Evolutionary conservation across 2,797 vertebrate species (phyloP), one percentile per base, ranked within the genome.

Genomic region (Halcyon badia): DNA sequence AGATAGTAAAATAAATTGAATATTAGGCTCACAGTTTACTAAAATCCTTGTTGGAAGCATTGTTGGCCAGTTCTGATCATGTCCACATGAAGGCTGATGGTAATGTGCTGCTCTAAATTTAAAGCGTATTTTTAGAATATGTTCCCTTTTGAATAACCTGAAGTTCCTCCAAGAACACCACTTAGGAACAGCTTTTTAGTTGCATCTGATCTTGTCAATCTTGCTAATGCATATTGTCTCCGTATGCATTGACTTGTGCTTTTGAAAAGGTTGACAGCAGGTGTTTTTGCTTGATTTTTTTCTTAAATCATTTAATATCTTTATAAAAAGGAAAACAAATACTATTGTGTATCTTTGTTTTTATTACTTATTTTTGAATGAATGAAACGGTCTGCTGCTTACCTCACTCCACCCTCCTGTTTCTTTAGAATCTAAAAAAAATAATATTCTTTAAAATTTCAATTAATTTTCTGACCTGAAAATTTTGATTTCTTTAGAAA

Each of bases 341-440:
- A 52, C 5, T 77, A 7, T 31, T 16, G 3, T 25, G 2, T 52
- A 41, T 61, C 39, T 87, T 11, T 51, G 19, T 2, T 24, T 78
- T 73, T 73, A 44, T 56, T 77, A 37, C 12, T 65, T 71, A 37
- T 8, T 89, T 94, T 51, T 70, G 11, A 49, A 64, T 86, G 9
- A 86, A 37, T 54, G 3, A 73, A 73, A 2, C 5, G 60, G 6
- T 21, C 14, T 86, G 9, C 44, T 64, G 12, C 21, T 75, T 87
- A 20, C 15, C 6, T 56, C 5, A 4, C 1, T 76, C 5, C 10
- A 35, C 49, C 13, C 1, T 80, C 2, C 5, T 33, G 12, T 37
- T 70, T 48, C 17, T 76, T 73, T 35, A 58, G 20, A 42, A 82
- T 72, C 21, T 66, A n/a, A 22, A 37, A 65, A 65, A 44, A 62